phyloP scores from a whole-genome alignment of 2,888 invertebrate species.

The Leptopilina drosophilae region DNA sequence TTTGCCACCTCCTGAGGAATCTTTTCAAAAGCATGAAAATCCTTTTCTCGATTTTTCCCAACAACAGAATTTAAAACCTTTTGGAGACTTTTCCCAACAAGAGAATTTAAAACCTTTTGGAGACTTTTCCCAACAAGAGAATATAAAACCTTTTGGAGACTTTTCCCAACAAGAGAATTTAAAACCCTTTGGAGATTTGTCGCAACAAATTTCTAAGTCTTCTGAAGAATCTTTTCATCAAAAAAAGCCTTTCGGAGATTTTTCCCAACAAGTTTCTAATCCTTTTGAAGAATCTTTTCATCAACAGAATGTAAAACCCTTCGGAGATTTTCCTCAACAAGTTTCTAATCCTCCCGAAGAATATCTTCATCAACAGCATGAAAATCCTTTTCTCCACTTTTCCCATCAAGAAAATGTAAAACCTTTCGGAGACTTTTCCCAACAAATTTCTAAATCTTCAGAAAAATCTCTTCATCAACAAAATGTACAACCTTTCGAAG shows the following conservation, averaged over 20 bases:
- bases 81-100: no score
- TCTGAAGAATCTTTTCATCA: background rate
- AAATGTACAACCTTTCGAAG: no score
- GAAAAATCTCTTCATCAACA: no score
- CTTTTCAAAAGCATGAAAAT: no score
- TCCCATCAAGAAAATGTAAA: background rate
- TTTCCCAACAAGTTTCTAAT: background rate
- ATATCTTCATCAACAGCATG: background rate
- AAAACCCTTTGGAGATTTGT: background rate
- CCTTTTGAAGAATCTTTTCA: background rate
- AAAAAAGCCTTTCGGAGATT: background rate
- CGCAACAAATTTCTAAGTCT: background rate
- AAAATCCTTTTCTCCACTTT: background rate
- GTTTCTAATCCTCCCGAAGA: background rate
- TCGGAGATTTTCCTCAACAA: conserved; percentile 4
- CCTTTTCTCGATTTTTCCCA: no score
- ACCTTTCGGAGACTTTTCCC: no score
- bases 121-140: no score
- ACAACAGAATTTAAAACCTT: no score
- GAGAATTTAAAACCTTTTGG: background rate
- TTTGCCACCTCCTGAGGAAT: no score
- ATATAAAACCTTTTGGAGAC: no score
- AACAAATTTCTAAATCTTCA: background rate
- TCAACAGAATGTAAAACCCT: background rate
- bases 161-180: no score